Evolutionary conservation across 2,888 invertebrate genomes (phyloP), one percentile per base, ranked within the genome.

Genomic region (Miltochrista miniata): DNA sequence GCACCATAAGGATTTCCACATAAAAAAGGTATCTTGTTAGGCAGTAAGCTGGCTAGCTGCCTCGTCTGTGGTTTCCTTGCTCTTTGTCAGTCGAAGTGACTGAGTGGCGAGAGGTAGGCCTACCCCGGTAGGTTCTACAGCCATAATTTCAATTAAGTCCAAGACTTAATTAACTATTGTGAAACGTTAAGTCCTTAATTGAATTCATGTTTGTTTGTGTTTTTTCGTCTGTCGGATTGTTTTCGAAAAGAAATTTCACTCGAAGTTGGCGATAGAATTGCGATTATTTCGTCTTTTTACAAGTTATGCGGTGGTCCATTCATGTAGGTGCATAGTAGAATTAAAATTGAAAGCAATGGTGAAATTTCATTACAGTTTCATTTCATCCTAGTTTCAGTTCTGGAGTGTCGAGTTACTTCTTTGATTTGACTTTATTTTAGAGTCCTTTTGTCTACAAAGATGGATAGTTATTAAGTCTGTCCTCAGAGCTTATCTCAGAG

Each of bases 151-250:
- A 67, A 71, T 69, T 59, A 70, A 64, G 55, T 51, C 56, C 48
- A 61, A 56, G 52, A 58, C 61, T 70, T 70, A 65, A 70, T 72
- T 68, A 70, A 70, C 64, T 61, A 70, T 70, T 69, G 70, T 71
- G 71, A 60, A 56, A 60, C 63, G 49, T 60, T 51, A 55, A 61
- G 48, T 52, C 46, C 59, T 55, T 68, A 65, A 67, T 62, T 55
- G 54, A 68, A 68, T 61, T 55, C 58, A 55, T 45, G 56, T 50
- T 52, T 43, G 56, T 42, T 58, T 56, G 60, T 59, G 50, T 56
- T 68, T 61, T 55, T 61, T 54, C 38, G 51, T 49, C 48, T 45
- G 50, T 49, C 51, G 31, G 49, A 57, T 55, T 56, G 56, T 51
- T 54, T 56, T 44, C 34, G 14, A 45, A 48, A 53, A 49, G 40